Percentiles rank a stretch among this genome's conserved stretches.
Evolutionary conservation across 2,888 invertebrate species (phyloP).

Genomic region (Harmothoe impar): DNA sequence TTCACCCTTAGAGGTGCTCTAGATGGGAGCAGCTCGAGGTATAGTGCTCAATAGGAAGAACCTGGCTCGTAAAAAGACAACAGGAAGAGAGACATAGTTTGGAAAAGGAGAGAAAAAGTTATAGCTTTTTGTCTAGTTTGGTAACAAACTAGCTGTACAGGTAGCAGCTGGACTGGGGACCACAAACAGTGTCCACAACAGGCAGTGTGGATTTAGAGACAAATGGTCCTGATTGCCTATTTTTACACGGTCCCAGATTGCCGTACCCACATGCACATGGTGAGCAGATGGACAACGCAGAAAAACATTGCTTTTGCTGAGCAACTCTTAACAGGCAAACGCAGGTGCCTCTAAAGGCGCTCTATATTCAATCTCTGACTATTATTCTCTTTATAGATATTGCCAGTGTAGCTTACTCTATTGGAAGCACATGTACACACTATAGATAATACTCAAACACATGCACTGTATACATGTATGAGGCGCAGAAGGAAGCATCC

Average conservation of each 20-base stretch:
- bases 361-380: too few relatives aligned
- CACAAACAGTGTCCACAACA: background rate
- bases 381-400: too few relatives aligned
- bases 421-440: background rate
- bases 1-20: too few relatives aligned
- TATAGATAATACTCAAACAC: background rate
- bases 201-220: background rate
- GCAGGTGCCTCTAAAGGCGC: background rate
- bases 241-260: background rate
- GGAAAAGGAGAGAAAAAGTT: background rate
- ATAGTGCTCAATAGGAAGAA: background rate
- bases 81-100: background rate
- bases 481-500: background rate
- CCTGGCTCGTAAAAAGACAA: background rate
- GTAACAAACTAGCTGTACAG: background rate
- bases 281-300: background rate
- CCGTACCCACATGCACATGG: background rate
- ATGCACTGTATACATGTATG: slow-evolving; percentile 7
- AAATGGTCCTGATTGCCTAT: too few relatives aligned
- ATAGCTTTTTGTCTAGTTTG: background rate
- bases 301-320: background rate
- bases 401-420: background rate
- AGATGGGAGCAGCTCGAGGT: background rate
- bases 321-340: slow-evolving; percentile 10
- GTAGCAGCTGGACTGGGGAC: background rate